A percentile compares a stretch with the other conserved stretches of the same genome.
phyloP scores from a whole-genome alignment of 2,888 invertebrate species.

The Luperina testacea region DNA sequence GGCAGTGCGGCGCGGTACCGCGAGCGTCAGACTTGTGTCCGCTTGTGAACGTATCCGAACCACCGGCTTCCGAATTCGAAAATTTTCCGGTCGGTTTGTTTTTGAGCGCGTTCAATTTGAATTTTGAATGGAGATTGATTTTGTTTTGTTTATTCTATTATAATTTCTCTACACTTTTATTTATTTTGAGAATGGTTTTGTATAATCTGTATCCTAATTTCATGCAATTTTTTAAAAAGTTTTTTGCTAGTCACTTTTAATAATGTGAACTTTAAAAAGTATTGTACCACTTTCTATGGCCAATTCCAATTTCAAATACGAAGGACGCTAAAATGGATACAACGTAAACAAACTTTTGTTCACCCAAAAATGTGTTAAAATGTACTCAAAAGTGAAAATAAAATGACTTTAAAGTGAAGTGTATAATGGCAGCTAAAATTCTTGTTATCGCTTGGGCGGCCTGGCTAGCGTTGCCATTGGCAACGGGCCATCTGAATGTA shows the following conservation, averaged over 20 bases:
- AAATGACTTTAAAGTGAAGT: constrained; percentile 82
- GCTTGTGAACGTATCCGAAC: constrained; percentile 71
- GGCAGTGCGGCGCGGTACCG: constrained; percentile 87
- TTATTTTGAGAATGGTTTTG: constrained; percentile 9
- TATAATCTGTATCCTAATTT: neutral
- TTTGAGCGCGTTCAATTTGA: constrained; percentile 47
- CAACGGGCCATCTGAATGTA: constrained; percentile 93
- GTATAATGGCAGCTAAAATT: constrained; percentile 80
- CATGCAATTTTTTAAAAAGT: too few species aligned
- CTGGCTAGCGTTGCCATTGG: constrained; percentile 88
- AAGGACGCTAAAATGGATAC: constrained; percentile 71
- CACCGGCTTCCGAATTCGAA: constrained; percentile 72
- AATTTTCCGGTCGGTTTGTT: constrained; percentile 66
- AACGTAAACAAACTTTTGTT: constrained; percentile 66
- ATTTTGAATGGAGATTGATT: constrained; percentile 48
- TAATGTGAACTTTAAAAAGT: constrained; percentile 43
- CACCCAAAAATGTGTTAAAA: constrained; percentile 69
- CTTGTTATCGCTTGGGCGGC: constrained; percentile 85
- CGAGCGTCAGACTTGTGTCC: constrained; percentile 78
- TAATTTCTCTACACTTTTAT: neutral
- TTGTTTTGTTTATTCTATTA: constrained; percentile 23
- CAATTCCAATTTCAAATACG: constrained; percentile 54
- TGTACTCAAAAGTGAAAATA: constrained; percentile 83
- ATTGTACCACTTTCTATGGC: neutral
- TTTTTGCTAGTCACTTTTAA: neutral